Conservation (phyloP, 2,888 invertebrate genomes). For the Xestoiulus laeticollis region DNA sequence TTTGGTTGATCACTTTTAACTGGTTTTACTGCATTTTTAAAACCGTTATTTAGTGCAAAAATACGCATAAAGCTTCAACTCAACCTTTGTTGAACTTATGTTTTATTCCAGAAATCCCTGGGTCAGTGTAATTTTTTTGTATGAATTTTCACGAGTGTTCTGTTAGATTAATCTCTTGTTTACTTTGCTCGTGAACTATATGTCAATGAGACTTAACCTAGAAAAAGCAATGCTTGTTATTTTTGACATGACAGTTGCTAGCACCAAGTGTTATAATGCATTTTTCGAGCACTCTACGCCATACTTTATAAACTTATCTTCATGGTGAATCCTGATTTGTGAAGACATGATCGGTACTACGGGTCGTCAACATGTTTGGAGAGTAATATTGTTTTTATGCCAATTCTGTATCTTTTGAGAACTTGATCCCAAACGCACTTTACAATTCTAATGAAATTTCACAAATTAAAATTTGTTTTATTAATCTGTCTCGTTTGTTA, state of each 20-base stretch:
- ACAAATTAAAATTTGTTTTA: too few species aligned
- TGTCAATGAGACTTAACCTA: slow-evolving; percentile 32
- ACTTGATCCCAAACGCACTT: too few species aligned
- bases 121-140: neutral
- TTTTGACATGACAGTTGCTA: neutral
- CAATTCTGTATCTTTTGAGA: neutral
- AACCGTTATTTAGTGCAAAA: too few species aligned
- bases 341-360: neutral
- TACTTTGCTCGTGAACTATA: neutral
- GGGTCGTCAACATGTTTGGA: neutral
- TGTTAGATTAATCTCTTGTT: neutral
- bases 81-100: neutral
- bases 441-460: neutral
- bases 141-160: neutral
- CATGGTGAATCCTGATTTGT: neutral
- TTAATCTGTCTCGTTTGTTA: too few species aligned
- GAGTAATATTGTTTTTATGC: neutral
- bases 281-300: neutral
- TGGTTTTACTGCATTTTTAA: too few species aligned
- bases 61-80: too few species aligned
- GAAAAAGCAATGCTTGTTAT: slow-evolving; percentile 12
- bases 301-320: neutral
- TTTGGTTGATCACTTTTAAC: too few species aligned
- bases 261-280: neutral
- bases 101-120: neutral